Conservation (phyloP, 2,888 invertebrate genomes). For the Germaria angustata region DNA sequence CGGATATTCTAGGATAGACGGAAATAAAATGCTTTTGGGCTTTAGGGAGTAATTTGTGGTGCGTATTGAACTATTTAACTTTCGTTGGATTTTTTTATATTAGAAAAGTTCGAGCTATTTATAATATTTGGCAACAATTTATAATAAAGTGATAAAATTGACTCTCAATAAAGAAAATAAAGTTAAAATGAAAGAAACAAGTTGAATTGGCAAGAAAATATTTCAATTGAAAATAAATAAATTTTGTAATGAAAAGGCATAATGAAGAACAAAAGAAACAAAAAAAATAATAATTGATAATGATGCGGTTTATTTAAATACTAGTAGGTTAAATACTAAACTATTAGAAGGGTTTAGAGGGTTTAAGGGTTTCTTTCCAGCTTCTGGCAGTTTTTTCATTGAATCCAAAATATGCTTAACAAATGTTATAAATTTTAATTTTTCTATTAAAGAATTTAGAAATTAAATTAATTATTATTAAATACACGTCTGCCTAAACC, state of each 20-base stretch:
- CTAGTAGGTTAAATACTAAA: too few relatives aligned
- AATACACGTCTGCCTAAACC: not conserved
- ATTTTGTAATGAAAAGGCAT: not conserved
- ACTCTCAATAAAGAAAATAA: slow-evolving; percentile 12
- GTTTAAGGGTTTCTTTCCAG: too few relatives aligned
- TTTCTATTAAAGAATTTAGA: too few relatives aligned
- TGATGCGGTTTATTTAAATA: too few relatives aligned
- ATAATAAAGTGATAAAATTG: slow-evolving; percentile 40
- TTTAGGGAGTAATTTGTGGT: not conserved
- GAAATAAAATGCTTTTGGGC: not conserved
- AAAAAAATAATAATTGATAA: not conserved
- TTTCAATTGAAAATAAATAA: not conserved
- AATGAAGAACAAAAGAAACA: not conserved
- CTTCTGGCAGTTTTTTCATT: too few relatives aligned
- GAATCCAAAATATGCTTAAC: too few relatives aligned
- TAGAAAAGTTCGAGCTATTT: slow-evolving; percentile 13
- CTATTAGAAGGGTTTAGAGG: too few relatives aligned
- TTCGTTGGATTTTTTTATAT: not conserved
- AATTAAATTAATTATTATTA: too few relatives aligned
- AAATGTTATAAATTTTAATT: too few relatives aligned
- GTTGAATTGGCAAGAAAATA: not conserved
- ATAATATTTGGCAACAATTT: slow-evolving; percentile 47
- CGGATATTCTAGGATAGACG: not conserved
- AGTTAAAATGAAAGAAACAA: not conserved
- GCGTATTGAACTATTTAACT: slow-evolving; percentile 25